Base-by-base conservation (phyloP, 2,888 invertebrate species). In the Polyommatus icarus region DNA sequence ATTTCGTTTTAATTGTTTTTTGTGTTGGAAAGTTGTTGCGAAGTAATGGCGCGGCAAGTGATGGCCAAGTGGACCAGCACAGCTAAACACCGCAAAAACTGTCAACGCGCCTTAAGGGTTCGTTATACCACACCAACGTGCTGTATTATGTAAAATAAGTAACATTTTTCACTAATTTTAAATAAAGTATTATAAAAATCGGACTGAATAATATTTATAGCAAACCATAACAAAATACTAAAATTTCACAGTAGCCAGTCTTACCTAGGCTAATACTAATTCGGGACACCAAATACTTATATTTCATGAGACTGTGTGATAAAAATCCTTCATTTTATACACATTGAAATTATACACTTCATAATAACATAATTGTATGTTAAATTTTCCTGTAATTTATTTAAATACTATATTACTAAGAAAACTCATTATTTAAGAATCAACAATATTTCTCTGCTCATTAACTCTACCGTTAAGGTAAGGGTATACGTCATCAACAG, bases 1-100 rank as follows among this genome's bases (percentile, higher is more conserved):
- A 75, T 75, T 75, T 75, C 29, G 15, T 54, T 75, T 54, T 75
- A 75, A 75, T 75, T 54, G 75, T 50, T 75, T 73, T 75, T 54
- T 75, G 75, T 75, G 50, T 50, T 50, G 50, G 75, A 75, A 75
- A 75, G 75, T n/a, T 15, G 73, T 3, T 29, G 75, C 50, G 18
- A 24, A 50, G 24, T 75, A 75, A 75, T 75, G 29, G 54, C n/a
- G 50, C 50, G 50, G 50, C 18, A 29, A 75, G 67, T 15, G 67
- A 18, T 18, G 67, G 73, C 75, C 54, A 32, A 75, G 29, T 50
- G 29, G 50, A 73, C 50, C 73, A 46, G 46, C 46, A 46, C 20
- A 29, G 50, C 36, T 36, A 40, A 32, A 71, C 71, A 18, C 71
- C 18, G 71, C 75, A 75, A 75, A 75, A 75, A 75, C 75, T 75